Base-by-base conservation (phyloP, 2,888 invertebrate genomes). In the Adineta ricciae region DNA sequence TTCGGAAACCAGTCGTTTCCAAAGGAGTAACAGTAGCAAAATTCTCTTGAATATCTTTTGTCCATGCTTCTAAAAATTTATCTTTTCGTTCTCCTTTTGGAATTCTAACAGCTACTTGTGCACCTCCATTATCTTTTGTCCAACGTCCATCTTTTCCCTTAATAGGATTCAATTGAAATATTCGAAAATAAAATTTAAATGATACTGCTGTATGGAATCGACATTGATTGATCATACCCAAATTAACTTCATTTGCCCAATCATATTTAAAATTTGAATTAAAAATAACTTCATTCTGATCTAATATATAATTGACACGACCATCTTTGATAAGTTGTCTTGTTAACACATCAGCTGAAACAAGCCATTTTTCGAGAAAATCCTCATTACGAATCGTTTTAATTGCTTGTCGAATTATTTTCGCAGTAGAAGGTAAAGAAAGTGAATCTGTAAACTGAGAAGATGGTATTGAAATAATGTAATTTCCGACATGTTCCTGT, bases 181-280 rank as follows among this genome's bases (percentile, higher is more conserved):
- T 72, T 7, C 72, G 72, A 36, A 72, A 72, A 72, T 72, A 72
- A 36, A 2, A 32, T 72, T 72, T 72, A 2, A 36, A 36, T 32
- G 19, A 19, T 1, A 0, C 11, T 1, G 19, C 21, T 5, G 72
- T 72, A 72, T 72, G 36, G 21, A 36, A 72, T 72, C 72, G 72
- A 72, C 72, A 72, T 72, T 72, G 72, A 72, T 72, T 72, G 16
- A 1, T 72, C 72, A 72, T 72, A 19, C 72, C 72, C 14, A 72
- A 72, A 72, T 36, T 8, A 36, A 36, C 32, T 72, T 21, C 24
- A 72, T 36, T 36, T 19, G 72, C 14, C 72, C 72, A 72, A 36
- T 72, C 72, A 36, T 72, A 72, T 72, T 72, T 72, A 21, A 36
- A 72, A 72, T 72, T 72, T 2, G 72, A 72, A 72, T 72, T 72